Base-by-base conservation (phyloP, 2,888 invertebrate species). In the Stomorhina lunata region DNA sequence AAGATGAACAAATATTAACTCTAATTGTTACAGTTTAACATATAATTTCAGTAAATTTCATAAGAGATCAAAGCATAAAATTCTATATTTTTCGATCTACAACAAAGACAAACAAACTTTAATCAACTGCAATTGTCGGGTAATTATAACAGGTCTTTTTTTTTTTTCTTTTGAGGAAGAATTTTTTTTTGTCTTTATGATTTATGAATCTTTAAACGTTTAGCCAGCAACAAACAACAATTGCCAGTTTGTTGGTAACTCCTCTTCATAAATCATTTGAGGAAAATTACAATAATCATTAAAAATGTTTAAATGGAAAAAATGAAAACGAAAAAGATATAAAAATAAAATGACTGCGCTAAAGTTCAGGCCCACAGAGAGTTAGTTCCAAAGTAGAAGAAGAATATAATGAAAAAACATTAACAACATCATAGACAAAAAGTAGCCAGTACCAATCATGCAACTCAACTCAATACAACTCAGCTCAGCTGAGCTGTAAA, bases 361-460 rank as follows among this genome's bases (percentile, higher is more conserved):
- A 82, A 79, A 82, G 79, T 82, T 79, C 71, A 82, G 75, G 75
- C 79, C 75, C 66, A 76, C 79, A 40, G 79, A 61, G 75, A 76
- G 71, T 79, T 59, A 61, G 61, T 61, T 82, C 57, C 59, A 55
- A 57, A 73, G 61, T 50, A 66, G 32, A 34, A 61, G 65, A 78
- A 29, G 5, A n/a, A 53, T 4, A 10, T 1, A n/a, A 53, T 12
- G 6, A n/a, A 6, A 27, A 53, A 27, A 10, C 5, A 29, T n/a
- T n/a, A 57, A n/a, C 17, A 43, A 10, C 12, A 69, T 63, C 75
- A 75, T 79, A 82, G 82, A 82, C 82, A 78, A 79, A 79, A 76
- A 79, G 79, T 82, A 82, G 78, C 78, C 82, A 82, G 71, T n/a
- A n/a, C n/a, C n/a, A n/a, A n/a, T 72, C 73, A 78, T 66, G 71